Evolutionary conservation across 2,797 vertebrate genomes (phyloP).

Genomic region (Philypnodon macrostomus): DNA sequence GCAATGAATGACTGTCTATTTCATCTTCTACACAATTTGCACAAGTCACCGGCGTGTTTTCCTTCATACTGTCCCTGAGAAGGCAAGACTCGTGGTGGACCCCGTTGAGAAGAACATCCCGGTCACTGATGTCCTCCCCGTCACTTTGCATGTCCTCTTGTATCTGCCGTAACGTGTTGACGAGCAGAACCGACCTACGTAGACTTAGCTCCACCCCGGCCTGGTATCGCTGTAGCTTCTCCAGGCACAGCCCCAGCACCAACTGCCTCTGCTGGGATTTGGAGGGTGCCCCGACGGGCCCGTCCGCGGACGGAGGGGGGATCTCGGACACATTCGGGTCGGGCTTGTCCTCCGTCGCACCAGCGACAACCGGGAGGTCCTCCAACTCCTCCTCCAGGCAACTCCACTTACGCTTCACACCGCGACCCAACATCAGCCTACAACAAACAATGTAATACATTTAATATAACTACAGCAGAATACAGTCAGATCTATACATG

Average conservation of each 20-base stretch:
- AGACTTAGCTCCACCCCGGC: conserved; percentile 84
- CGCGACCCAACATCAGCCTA: conserved; percentile 88
- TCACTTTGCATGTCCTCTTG: conserved; percentile 84
- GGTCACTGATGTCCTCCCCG: conserved; percentile 36
- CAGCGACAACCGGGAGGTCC: conserved; percentile 8
- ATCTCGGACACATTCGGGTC: conserved; percentile 17
- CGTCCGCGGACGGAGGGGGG: conserved; percentile 46
- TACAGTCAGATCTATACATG: too few relatives aligned
- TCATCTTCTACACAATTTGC: conserved; percentile 66
- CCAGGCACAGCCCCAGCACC: conserved; percentile 84
- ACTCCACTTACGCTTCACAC: conserved; percentile 85
- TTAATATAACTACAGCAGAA: too few relatives aligned
- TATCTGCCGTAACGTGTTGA: conserved; percentile 86
- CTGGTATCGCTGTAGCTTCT: conserved; percentile 83
- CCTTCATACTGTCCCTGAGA: conserved; percentile 76
- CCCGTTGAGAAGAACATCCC: conserved; percentile 52
- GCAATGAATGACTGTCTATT: conserved; percentile 10
- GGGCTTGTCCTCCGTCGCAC: conserved; percentile 21
- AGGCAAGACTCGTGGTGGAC: conserved; percentile 69
- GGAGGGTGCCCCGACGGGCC: conserved; percentile 7
- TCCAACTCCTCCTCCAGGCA: conserved; percentile 73
- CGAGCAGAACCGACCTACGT: conserved; percentile 84
- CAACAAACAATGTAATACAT: too few relatives aligned
- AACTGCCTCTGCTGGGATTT: conserved; percentile 80
- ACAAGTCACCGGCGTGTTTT: conserved; percentile 67